Evolutionary conservation across 23 tunicate species (phyloP), one percentile per base, ranked within the genome.

Genomic region (Halocynthia roretzi): DNA sequence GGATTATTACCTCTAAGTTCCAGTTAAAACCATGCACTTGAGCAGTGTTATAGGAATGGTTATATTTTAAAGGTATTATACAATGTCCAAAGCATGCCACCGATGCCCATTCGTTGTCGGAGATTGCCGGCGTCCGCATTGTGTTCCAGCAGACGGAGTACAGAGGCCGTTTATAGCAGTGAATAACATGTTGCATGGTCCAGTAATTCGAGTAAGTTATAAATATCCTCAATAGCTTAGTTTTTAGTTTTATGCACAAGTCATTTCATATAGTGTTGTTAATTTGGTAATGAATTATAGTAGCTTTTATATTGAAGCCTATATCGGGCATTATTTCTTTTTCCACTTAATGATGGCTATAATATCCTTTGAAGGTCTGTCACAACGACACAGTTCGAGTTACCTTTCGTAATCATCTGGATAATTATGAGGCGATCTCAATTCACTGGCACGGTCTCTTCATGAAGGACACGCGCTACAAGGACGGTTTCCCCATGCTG

Each of bases 81-180:
- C 94, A 20, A 77, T 87, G 87, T 87, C 94, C 60, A 87, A 87
- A 58, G 94, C 94, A 6, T 87, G 94, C 80, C 82, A 55, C 54
- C 76, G 82, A 55, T 87, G 94, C 54, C 94, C 94, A 20, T 52
- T 7, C 7, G 67, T 51, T 54, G 58, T 55, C 7, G 7, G 76
- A 7, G 94, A 87, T 77, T 87, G 94, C 57, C 56, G 7, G 57
- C 61, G 94, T 19, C 54, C 53, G 55, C 62, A 87, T 22, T 87
- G 94, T 68, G 77, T 87, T 71, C 80, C 94, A 7, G 94, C 83
- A 6, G 94, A 87, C 76, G 94, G 94, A 40, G 52, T 70, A 21
- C 67, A 61, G 50, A 77, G 94, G 18, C 78, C 86, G 19, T 68
- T 82, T 5, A 77, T 83, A 50, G 87, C 82, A 6, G 83, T 87